Conservation (phyloP, 2,797 vertebrate genomes). For the Channallabes apus region DNA sequence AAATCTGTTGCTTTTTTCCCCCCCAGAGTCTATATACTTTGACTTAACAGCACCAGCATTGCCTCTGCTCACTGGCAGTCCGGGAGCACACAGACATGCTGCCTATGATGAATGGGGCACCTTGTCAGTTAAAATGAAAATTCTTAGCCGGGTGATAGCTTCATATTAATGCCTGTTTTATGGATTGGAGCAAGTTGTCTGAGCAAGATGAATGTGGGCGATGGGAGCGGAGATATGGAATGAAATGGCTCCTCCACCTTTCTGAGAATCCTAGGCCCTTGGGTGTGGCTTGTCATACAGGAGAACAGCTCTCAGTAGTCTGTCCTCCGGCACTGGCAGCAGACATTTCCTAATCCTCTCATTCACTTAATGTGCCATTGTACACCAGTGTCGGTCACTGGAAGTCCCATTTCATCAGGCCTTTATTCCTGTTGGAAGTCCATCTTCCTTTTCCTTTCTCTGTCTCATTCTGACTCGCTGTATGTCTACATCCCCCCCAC, state of each 20-base stretch:
- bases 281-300: slow-evolving; percentile 52
- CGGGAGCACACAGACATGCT: slow-evolving; percentile 57
- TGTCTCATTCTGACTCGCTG: slow-evolving; percentile 40
- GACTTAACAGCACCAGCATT: slow-evolving; percentile 39
- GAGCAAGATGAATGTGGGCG: slow-evolving; percentile 67
- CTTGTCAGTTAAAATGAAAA: slow-evolving; percentile 72
- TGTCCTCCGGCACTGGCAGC: slow-evolving; percentile 25
- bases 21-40: slow-evolving; percentile 34
- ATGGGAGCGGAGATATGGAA: slow-evolving; percentile 63
- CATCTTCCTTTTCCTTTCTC: slow-evolving; percentile 39
- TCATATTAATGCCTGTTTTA: slow-evolving; percentile 72
- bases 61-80: slow-evolving; percentile 43
- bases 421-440: slow-evolving; percentile 43
- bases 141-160: slow-evolving; percentile 69
- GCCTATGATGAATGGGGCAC: slow-evolving; percentile 66
- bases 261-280: slow-evolving; percentile 32
- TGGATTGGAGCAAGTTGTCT: slow-evolving; percentile 70
- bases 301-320: slow-evolving; percentile 28
- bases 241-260: slow-evolving; percentile 57
- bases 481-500: slow-evolving; percentile 43
- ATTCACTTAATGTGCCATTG: slow-evolving; percentile 46
- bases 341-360: slow-evolving; percentile 44
- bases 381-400: slow-evolving; percentile 32
- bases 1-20: slow-evolving; percentile 34
- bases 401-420: slow-evolving; percentile 45